Evolutionary conservation across 2,888 invertebrate genomes (phyloP), one percentile per base, ranked within the genome.

Genomic region (Andrena flavipes): DNA sequence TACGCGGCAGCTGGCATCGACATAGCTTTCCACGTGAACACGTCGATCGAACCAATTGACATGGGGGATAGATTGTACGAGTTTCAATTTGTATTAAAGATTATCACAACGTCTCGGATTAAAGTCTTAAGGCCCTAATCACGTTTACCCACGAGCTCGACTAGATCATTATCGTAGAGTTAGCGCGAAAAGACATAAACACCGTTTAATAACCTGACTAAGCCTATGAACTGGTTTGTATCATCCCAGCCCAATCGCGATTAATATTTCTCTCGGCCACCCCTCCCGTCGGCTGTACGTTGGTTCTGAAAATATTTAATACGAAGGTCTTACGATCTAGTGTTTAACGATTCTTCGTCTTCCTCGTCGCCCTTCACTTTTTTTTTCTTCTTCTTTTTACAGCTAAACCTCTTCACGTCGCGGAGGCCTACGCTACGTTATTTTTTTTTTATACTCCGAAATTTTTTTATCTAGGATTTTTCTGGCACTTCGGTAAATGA

Each of bases 51-150:
- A 72, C 83, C 84, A 84, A 84, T 84, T 84, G 84, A 84, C 84
- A 79, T 84, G 63, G 69, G 42, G 75, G 62, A 75, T 71, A 81
- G 82, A 81, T 82, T 82, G 82, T 81, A 82, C 76, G 81, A 82
- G 71, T 82, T 82, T 82, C 73, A 72, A 82, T 82, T 82, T 78
- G 78, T 84, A 84, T 84, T 78, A 71, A 82, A 84, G 83, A 79
- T 84, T 84, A 84, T 84, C 84, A 84, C 84, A 84, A 84, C 79
- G 56, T 26, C 62, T 83, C 78, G 77, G 72, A 75, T 62, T 82
- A 74, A 42, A 42, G 67, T 73, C 78, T 82, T 84, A 84, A 60
- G 54, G 54, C 48, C 20, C 75, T 84, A 82, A 60, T 68, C 59
- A 71, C 74, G 56, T 51, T 67, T 62, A 42, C 73, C 48, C 59